Evolutionary conservation across 2,888 invertebrate species (phyloP), one percentile per base, ranked within the genome.

Genomic region (Augiades crinisus): DNA sequence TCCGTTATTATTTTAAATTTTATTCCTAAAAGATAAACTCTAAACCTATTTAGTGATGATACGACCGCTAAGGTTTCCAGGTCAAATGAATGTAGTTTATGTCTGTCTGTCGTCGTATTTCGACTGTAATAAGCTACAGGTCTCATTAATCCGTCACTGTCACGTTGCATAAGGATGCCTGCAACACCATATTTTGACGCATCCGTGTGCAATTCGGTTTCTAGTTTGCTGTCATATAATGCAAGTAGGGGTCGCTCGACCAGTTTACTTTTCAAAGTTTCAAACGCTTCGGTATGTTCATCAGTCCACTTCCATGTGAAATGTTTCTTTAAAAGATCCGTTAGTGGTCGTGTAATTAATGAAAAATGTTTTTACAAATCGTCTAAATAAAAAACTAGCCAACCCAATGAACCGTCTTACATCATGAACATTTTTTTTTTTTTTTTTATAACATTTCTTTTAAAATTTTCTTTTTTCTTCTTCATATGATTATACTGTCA

Each of bases 391-490:
- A 22, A 65, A 63, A 4, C 62, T 59, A 13, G 63, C 58, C 4
- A 56, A 12, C 0, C 53, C 68, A 1, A 70, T 30, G 46, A 68
- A 70, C 38, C 64, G 63, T 21, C 61, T 55, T 4, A 69, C 22
- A 47, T 68, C 53, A 10, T 66, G 64, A 1, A 59, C 16, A 30
- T 57, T 49, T 40, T 14, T 6, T n/a, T n/a, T n/a, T n/a, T n/a
- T n/a, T n/a, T n/a, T n/a, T n/a, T n/a, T n/a, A n/a, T n/a, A n/a
- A n/a, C n/a, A n/a, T n/a, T n/a, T n/a, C n/a, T n/a, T n/a, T n/a
- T n/a, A n/a, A n/a, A n/a, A n/a, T n/a, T n/a, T n/a, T n/a, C n/a
- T n/a, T n/a, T n/a, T n/a, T n/a, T n/a, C n/a, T n/a, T n/a, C n/a
- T n/a, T n/a, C n/a, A n/a, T n/a, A n/a, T n/a, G n/a, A n/a, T n/a